phyloP scores from a whole-genome alignment of 2,888 invertebrate species.

The Anarsia innoxiella region DNA sequence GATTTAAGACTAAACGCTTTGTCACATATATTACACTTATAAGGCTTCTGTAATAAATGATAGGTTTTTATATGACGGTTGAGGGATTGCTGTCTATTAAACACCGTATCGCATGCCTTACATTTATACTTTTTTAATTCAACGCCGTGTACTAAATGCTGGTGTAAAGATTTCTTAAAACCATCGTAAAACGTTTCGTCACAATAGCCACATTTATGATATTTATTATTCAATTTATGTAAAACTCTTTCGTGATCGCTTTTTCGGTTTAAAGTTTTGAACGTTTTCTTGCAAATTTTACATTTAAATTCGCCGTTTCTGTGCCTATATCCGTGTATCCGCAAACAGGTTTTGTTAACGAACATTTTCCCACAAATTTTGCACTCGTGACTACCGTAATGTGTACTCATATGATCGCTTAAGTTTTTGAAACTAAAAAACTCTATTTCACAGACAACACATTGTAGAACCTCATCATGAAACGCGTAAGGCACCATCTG shows the following conservation, averaged over 20 bases:
- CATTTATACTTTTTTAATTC: neutral
- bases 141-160: neutral
- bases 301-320: constrained; percentile 54
- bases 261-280: constrained; percentile 41
- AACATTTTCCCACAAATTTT: constrained; percentile 43
- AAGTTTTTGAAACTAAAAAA: constrained; percentile 63
- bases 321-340: constrained; percentile 45
- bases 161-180: neutral
- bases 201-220: constrained; percentile 1
- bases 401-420: constrained; percentile 61
- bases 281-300: constrained; percentile 54
- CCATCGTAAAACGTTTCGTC: neutral
- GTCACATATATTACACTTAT: neutral
- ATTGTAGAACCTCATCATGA: constrained; percentile 47
- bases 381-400: constrained; percentile 51
- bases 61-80: neutral
- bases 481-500: constrained; percentile 54
- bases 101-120: neutral
- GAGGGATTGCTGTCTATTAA: neutral
- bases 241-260: constrained; percentile 51
- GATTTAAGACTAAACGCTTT: neutral
- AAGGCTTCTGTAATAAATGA: neutral
- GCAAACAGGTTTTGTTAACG: constrained; percentile 46
- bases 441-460: constrained; percentile 45
- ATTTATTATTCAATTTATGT: neutral